These are phyloP conservation scores for Anhinga rufa DNA, from an alignment of 2,113 vertebrate species.

Conservation along the genomic window DNA sequence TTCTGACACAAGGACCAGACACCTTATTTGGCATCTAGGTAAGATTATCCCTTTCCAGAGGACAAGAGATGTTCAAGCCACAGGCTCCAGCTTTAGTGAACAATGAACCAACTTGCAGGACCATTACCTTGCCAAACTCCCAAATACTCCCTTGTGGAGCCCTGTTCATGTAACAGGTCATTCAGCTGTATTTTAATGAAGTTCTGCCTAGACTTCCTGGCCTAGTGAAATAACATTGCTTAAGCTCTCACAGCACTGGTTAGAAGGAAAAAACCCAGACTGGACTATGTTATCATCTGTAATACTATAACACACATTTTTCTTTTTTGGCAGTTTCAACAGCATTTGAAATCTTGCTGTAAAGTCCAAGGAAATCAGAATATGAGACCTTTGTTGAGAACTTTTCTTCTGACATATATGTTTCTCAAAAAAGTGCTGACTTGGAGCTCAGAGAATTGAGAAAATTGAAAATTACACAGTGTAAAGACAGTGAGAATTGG, in stretches of 20 bases:
- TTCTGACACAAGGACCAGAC: not conserved
- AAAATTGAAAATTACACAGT: constrained; percentile 43
- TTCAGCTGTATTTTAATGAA: constrained; percentile 30
- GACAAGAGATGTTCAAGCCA: not conserved
- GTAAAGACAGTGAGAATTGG: not conserved
- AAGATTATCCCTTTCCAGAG: not conserved
- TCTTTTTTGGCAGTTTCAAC: constrained; percentile 46
- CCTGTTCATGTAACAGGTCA: not conserved
- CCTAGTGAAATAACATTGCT: constrained; percentile 43
- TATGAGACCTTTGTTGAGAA: constrained; percentile 59
- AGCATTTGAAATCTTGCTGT: constrained; percentile 45
- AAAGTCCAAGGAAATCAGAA: constrained; percentile 75
- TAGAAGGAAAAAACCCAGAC: constrained; percentile 51
- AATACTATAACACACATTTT: constrained; percentile 66
- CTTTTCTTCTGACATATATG: constrained; percentile 62
- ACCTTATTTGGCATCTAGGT: not conserved
- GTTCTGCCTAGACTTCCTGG: constrained; percentile 14
- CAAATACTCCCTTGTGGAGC: not conserved
- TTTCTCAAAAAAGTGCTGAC: constrained; percentile 57
- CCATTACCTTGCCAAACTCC: not conserved
- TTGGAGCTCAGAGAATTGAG: constrained; percentile 40
- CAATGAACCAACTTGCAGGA: not conserved
- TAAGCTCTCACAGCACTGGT: constrained; percentile 36
- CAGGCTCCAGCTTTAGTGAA: not conserved
- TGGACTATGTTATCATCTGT: constrained; percentile 60